Conservation (phyloP, 2,888 invertebrate species). For the Brachynemurus nebulosus region DNA sequence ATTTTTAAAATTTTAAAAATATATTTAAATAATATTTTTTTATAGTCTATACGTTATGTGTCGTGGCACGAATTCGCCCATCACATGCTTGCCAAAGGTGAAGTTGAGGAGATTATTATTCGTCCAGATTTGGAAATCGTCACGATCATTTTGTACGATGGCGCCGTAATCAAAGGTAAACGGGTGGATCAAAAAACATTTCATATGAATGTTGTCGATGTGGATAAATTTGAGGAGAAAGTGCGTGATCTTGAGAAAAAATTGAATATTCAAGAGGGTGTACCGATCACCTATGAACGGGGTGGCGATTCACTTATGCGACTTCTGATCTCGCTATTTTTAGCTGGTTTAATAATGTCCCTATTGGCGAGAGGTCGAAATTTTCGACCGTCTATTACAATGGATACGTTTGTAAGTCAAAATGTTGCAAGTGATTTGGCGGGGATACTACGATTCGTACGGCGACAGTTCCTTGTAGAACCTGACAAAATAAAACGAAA, state of each 20-base stretch:
- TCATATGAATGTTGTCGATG: constrained; percentile 76
- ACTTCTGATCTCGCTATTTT: constrained; percentile 51
- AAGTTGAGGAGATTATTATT: constrained; percentile 78
- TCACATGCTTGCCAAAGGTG: constrained; percentile 86
- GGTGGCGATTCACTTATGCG: constrained; percentile 59
- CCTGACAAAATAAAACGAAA: too few relatives aligned
- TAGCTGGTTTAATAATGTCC: constrained; percentile 51
- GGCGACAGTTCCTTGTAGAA: too few relatives aligned
- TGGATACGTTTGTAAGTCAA: constrained; percentile 65
- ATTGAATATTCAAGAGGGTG: constrained; percentile 67
- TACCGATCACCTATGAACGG: constrained; percentile 73
- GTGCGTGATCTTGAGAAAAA: constrained; percentile 68
- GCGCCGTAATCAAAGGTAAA: constrained; percentile 74
- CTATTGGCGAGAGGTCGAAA: constrained; percentile 51
- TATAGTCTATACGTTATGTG: constrained; percentile 56
- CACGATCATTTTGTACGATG: constrained; percentile 69
- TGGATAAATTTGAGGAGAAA: constrained; percentile 79
- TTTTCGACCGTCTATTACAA: constrained; percentile 51
- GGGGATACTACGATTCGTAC: too few relatives aligned
- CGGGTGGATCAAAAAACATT: constrained; percentile 51
- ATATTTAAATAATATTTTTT: constrained; percentile 11
- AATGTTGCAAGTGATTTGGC: too few relatives aligned
- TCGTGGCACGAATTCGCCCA: constrained; percentile 97
- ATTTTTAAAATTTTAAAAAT: background rate
- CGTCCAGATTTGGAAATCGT: constrained; percentile 74